Percentiles rank a stretch among this genome's conserved stretches.
Conservation (phyloP, 2,888 invertebrate species). For the Drosophila robusta region DNA sequence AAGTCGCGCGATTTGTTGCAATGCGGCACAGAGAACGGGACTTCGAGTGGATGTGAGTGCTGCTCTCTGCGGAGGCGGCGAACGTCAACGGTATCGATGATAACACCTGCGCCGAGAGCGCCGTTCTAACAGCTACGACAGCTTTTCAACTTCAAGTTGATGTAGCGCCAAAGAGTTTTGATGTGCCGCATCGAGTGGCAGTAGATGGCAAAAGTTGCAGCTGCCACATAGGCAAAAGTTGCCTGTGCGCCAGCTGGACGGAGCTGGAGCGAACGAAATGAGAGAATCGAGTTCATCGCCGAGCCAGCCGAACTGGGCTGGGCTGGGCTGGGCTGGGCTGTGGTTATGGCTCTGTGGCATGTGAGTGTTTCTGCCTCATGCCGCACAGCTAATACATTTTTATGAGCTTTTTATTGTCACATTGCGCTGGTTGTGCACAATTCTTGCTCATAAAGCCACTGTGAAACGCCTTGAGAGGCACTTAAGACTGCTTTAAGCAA, state of each 20-base stretch:
- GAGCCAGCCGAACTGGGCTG: background rate
- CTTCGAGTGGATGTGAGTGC: conserved; percentile 32
- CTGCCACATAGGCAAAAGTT: conserved; percentile 68
- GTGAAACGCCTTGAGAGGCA: conserved; percentile 35
- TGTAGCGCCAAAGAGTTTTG: conserved; percentile 67
- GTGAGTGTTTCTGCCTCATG: conserved; percentile 26
- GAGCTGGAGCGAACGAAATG: conserved; percentile 13
- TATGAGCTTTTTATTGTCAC: conserved; percentile 78
- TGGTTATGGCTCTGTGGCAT: conserved; percentile 15
- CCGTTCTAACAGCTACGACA: conserved; percentile 60
- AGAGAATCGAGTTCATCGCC: conserved; percentile 19
- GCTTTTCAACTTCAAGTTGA: conserved; percentile 71
- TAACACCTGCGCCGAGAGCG: conserved; percentile 67
- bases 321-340: background rate
- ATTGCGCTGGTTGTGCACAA: conserved; percentile 70
- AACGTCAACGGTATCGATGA: conserved; percentile 78
- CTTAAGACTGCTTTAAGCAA: conserved; percentile 46
- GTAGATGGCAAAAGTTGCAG: conserved; percentile 60
- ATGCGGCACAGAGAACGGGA: conserved; percentile 35
- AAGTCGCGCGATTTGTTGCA: conserved; percentile 70
- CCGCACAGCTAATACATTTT: conserved; percentile 69
- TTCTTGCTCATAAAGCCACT: conserved; percentile 54
- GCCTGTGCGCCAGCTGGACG: conserved; percentile 34
- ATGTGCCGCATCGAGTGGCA: conserved; percentile 77
- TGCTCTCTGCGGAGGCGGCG: conserved; percentile 53